These are phyloP conservation scores for Coptodon rendalli DNA, from an alignment of 2,113 vertebrate species.

Conservation along the genomic window DNA sequence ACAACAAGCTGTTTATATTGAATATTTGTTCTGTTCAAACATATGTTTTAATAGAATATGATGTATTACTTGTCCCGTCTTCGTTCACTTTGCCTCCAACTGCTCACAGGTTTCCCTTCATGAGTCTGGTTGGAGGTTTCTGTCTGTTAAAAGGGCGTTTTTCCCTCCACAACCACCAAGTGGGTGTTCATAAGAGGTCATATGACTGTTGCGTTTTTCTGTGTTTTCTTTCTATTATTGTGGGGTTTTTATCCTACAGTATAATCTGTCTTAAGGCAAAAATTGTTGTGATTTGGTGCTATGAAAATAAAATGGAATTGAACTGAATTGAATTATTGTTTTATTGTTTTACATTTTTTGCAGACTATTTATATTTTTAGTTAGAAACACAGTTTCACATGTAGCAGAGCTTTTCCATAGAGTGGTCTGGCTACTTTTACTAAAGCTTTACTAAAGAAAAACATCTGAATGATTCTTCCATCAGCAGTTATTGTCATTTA, in stretches of 20 bases:
- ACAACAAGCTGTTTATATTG: neutral
- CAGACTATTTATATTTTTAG: neutral
- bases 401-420: rapidly evolving
- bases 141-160: neutral
- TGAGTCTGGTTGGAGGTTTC: neutral
- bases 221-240: neutral
- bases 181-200: neutral
- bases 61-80: neutral
- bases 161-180: neutral
- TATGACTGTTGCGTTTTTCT: rapidly evolving
- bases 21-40: neutral
- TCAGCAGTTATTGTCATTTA: neutral
- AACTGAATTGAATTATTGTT: neutral
- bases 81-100: neutral
- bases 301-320: rapidly evolving
- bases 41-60: neutral
- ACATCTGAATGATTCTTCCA: rapidly evolving
- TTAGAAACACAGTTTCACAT: neutral
- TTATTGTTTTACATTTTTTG: neutral
- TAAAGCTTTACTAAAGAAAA: neutral
- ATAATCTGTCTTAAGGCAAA: rapidly evolving
- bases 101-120: neutral
- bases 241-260: neutral
- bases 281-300: neutral
- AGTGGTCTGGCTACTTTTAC: neutral